phyloP scores from a whole-genome alignment of 2,113 vertebrate genomes.

The Tachycineta bicolor region DNA sequence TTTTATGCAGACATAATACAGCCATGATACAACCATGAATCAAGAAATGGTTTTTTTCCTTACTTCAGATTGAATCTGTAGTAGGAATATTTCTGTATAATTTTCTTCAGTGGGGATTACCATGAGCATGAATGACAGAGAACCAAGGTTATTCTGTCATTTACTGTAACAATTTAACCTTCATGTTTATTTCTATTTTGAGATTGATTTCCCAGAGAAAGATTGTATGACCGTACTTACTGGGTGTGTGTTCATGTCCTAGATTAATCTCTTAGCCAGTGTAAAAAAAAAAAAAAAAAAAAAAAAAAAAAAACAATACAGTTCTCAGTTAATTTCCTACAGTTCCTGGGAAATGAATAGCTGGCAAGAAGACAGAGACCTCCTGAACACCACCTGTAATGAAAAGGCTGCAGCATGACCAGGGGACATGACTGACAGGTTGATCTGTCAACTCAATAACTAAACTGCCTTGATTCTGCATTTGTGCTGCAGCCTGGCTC shows the following conservation, averaged over 20 bases:
- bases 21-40: background rate
- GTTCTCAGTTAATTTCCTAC: background rate
- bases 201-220: background rate
- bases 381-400: background rate
- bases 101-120: rapidly evolving
- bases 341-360: background rate
- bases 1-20: background rate
- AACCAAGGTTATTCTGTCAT: background rate
- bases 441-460: background rate
- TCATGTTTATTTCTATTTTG: background rate
- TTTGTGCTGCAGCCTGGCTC: background rate
- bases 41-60: background rate
- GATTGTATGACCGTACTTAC: background rate
- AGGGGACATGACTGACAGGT: background rate
- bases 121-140: background rate
- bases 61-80: background rate
- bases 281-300: too few species aligned
- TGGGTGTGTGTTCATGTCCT: background rate
- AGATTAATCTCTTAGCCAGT: background rate
- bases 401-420: background rate
- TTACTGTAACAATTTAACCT: background rate
- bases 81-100: background rate
- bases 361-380: background rate
- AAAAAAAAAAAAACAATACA: background rate
- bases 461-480: background rate